A percentile compares a stretch with the other conserved stretches of the same genome.
These are phyloP conservation scores for Acleris literana DNA, from an alignment of 2,888 invertebrate species.

Conservation along the genomic window DNA sequence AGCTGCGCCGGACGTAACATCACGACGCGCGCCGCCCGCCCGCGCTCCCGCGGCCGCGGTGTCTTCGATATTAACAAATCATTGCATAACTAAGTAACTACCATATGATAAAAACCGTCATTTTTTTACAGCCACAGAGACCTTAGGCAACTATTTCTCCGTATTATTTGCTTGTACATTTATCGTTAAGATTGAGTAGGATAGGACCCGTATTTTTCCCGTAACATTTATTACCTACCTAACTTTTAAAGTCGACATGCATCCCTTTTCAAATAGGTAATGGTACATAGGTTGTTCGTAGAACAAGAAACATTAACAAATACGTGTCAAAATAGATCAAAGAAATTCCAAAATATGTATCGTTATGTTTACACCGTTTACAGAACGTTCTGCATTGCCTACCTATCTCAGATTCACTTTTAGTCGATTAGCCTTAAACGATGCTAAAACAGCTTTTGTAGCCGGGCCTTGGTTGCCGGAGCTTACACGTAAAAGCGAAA, in stretches of 20 bases:
- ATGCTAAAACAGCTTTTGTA: conserved; percentile 12
- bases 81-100: conserved; percentile 34
- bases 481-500: conserved; percentile 51
- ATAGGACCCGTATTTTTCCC: too few relatives aligned
- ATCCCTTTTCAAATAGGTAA: too few relatives aligned
- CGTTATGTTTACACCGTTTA: too few relatives aligned
- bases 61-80: conserved; percentile 31
- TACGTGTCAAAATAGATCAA: too few relatives aligned
- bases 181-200: neutral
- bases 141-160: conserved; percentile 26
- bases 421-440: too few relatives aligned
- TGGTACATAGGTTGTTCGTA: too few relatives aligned
- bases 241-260: too few relatives aligned
- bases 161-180: conserved; percentile 7
- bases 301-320: too few relatives aligned
- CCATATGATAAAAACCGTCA: conserved; percentile 25
- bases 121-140: conserved; percentile 22
- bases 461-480: conserved; percentile 12
- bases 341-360: too few relatives aligned
- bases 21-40: conserved; percentile 21
- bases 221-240: too few relatives aligned
- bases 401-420: too few relatives aligned
- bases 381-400: neutral
- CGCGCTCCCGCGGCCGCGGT: conserved; percentile 21
- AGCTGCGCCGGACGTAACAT: conserved; percentile 46